Percentiles rank a stretch among this genome's conserved stretches.
Evolutionary conservation across 2,797 vertebrate species (phyloP).

Genomic region (Pangasius macronema): DNA sequence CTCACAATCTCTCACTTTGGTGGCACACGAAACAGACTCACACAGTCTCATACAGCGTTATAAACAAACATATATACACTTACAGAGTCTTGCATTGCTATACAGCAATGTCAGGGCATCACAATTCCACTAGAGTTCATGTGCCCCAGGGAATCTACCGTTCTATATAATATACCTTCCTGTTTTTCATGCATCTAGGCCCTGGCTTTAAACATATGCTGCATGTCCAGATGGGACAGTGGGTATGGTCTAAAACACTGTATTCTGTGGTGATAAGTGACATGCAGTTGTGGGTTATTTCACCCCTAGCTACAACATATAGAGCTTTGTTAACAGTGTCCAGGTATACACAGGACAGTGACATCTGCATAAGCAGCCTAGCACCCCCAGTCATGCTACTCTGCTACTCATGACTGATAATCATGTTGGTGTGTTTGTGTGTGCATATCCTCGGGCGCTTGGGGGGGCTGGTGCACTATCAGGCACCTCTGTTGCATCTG

Average conservation of each 20-base stretch:
- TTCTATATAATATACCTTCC: neutral
- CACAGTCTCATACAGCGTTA: neutral
- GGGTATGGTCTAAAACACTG: conserved; percentile 11
- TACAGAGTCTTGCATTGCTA: neutral
- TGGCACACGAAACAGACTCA: neutral
- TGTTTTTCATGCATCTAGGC: neutral
- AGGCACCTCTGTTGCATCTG: neutral
- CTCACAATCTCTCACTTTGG: neutral
- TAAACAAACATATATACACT: neutral
- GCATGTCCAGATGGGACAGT: neutral
- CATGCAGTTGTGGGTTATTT: conserved; percentile 37
- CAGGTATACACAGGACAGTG: conserved; percentile 20
- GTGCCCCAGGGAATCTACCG: too few relatives aligned
- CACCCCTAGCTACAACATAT: conserved; percentile 22
- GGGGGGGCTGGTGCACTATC: neutral
- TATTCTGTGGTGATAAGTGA: conserved; percentile 16
- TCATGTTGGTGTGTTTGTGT: conserved; percentile 23
- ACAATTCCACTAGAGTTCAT: neutral
- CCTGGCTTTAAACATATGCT: neutral
- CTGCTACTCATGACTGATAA: conserved; percentile 41
- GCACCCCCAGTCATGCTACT: conserved; percentile 33
- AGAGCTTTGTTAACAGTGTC: conserved; percentile 19
- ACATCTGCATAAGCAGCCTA: conserved; percentile 44
- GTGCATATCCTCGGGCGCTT: neutral
- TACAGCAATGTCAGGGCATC: neutral